A percentile compares a stretch with the other conserved stretches of the same genome.
Conservation (phyloP, 2,113 vertebrate species). For the Pimephales promelas region DNA sequence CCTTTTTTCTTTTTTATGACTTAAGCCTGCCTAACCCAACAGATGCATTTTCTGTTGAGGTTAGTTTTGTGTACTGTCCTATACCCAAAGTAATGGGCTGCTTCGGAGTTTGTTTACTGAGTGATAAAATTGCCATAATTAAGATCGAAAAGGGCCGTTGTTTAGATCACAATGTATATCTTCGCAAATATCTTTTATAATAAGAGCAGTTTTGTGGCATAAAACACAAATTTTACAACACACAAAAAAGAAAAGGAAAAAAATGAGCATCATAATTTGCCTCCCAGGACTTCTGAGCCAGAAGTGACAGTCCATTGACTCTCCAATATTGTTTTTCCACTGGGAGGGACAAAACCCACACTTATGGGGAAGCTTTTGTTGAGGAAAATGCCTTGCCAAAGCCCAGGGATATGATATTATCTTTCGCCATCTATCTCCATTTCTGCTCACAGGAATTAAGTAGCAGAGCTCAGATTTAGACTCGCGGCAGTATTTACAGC, state of each 20-base stretch:
- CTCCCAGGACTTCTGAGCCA: conserved; percentile 15
- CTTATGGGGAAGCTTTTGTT: conserved; percentile 17
- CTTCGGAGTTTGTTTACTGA: background rate
- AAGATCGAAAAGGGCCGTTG: background rate
- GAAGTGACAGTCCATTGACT: conserved; percentile 36
- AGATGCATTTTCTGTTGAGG: background rate
- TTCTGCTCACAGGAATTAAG: background rate
- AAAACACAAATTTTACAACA: no score
- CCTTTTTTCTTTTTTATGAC: no score
- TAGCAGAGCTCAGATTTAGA: conserved; percentile 13
- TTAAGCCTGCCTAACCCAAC: background rate
- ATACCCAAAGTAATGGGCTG: background rate
- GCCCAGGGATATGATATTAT: conserved; percentile 35
- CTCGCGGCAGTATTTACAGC: background rate
- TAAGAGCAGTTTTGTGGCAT: background rate
- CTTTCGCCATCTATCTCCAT: conserved; percentile 16
- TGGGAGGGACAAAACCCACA: conserved; percentile 24
- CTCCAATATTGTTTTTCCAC: conserved; percentile 25
- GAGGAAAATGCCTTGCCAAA: conserved; percentile 36
- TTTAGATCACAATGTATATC: background rate
- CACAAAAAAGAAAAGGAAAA: background rate
- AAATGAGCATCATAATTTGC: background rate
- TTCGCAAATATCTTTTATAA: background rate
- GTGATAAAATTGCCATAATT: background rate
- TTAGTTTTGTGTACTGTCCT: background rate